Evolutionary conservation across 2,113 vertebrate genomes (phyloP).

Genomic region (Smithornis capensis): DNA sequence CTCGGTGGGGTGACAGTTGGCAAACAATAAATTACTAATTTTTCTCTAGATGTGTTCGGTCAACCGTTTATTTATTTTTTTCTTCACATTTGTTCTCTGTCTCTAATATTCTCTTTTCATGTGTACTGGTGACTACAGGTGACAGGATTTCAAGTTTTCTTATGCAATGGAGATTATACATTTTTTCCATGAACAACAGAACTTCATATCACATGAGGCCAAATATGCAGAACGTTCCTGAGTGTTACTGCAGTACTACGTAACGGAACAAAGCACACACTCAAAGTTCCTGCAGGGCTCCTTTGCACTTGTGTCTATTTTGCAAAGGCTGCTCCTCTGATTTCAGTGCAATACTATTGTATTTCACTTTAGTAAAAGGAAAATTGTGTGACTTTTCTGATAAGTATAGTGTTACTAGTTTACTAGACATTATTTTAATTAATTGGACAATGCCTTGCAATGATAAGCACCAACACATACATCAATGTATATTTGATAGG

Average conservation of each 20-base stretch:
- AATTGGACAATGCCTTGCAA: background rate
- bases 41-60: background rate
- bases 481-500: background rate
- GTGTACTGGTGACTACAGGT: background rate
- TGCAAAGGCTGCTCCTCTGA: background rate
- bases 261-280: background rate
- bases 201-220: background rate
- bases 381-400: background rate
- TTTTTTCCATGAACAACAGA: background rate
- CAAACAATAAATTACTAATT: slow-evolving; percentile 1
- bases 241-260: background rate
- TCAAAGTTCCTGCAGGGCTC: background rate
- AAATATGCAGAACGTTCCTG: background rate
- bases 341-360: background rate
- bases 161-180: background rate
- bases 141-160: background rate
- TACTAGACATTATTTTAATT: background rate
- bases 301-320: background rate
- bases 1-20: background rate
- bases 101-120: background rate
- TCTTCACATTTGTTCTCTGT: background rate
- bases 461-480: background rate
- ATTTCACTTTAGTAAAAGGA: background rate
- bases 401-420: background rate
- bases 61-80: background rate